Conservation (phyloP, 2,113 vertebrate species). For the Oryzias curvinotus region DNA sequence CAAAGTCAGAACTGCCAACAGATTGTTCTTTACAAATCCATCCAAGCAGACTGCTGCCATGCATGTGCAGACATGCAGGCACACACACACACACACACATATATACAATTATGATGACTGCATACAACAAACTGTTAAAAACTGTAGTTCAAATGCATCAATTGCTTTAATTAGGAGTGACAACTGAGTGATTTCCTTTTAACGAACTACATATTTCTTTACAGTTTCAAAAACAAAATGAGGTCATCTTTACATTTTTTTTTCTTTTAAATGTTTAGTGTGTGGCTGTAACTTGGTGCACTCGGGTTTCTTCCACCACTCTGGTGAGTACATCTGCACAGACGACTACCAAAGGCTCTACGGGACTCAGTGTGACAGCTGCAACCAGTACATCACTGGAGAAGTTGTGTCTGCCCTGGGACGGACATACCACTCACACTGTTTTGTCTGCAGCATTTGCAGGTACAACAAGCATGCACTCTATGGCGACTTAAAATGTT, state of each 20-base stretch:
- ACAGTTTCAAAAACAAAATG: background rate
- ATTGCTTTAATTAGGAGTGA: too few relatives aligned
- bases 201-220: too few relatives aligned
- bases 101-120: background rate
- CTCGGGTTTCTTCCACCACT: constrained; percentile 97
- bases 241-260: background rate
- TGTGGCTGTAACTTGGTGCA: constrained; percentile 92
- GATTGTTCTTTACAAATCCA: constrained; percentile 22
- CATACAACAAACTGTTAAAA: too few relatives aligned
- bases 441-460: constrained; percentile 96
- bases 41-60: background rate
- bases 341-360: constrained; percentile 96
- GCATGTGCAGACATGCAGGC: background rate
- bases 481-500: too few relatives aligned
- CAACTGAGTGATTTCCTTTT: too few relatives aligned
- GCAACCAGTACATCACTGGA: constrained; percentile 92
- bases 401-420: constrained; percentile 97
- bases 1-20: constrained; percentile 40
- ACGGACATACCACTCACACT: constrained; percentile 94
- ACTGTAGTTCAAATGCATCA: too few relatives aligned
- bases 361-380: constrained; percentile 95
- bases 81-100: too few relatives aligned
- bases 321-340: constrained; percentile 97
- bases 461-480: constrained; percentile 73
- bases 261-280: constrained; percentile 70